Evolutionary conservation across 2,797 vertebrate genomes (phyloP).

Genomic region (Danio tinwini): DNA sequence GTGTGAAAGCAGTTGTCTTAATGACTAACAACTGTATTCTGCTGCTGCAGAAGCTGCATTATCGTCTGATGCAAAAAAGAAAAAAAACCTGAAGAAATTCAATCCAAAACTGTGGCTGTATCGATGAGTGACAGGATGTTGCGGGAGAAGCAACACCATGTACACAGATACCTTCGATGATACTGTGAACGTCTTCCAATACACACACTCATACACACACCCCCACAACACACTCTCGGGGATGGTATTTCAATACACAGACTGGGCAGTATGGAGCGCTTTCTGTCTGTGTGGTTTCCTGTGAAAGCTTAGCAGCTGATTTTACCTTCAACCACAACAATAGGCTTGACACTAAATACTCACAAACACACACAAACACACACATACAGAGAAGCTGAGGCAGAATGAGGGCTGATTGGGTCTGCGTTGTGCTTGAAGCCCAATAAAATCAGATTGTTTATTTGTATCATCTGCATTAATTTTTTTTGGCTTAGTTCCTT

Average conservation of each 20-base stretch:
- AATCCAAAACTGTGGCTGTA: constrained; percentile 49
- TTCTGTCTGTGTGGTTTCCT: constrained; percentile 70
- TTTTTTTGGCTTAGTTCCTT: no score
- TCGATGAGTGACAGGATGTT: constrained; percentile 63
- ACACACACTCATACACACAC: constrained; percentile 53
- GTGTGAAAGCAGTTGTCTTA: no score
- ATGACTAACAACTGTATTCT: no score
- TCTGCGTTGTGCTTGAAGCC: background rate
- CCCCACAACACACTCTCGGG: constrained; percentile 49
- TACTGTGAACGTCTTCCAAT: constrained; percentile 65
- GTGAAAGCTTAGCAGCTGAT: constrained; percentile 66
- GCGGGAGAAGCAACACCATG: constrained; percentile 61
- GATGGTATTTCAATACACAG: constrained; percentile 65
- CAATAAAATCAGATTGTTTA: constrained; percentile 8
- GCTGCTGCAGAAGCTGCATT: background rate
- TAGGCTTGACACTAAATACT: constrained; percentile 64
- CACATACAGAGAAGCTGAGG: constrained; percentile 36
- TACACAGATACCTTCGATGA: constrained; percentile 63
- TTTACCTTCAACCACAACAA: constrained; percentile 61
- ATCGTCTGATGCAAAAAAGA: background rate
- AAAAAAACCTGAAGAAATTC: constrained; percentile 44
- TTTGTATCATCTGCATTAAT: background rate
- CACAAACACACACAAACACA: constrained; percentile 43
- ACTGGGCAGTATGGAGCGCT: constrained; percentile 54
- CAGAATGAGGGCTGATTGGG: background rate